Evolutionary conservation across 2,888 invertebrate species (phyloP).

Genomic region (Drosophila putrida): DNA sequence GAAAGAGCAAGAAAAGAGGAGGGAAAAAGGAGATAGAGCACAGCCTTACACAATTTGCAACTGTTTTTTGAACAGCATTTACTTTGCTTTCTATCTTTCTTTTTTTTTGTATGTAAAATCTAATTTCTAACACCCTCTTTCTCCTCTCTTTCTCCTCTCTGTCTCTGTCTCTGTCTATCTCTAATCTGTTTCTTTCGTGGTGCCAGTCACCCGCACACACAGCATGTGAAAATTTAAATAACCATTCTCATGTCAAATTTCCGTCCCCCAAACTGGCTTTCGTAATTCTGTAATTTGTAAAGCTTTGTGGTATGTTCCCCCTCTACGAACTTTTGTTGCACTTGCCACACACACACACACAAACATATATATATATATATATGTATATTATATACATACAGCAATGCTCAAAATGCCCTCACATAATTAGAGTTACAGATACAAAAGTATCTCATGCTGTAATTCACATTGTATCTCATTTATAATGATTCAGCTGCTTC

Average conservation of each 20-base stretch:
- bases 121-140: conserved; percentile 24
- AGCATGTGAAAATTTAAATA: conserved; percentile 38
- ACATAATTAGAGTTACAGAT: conserved; percentile 35
- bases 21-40: background rate
- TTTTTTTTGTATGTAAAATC: conserved; percentile 19
- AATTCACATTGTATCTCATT: conserved; percentile 19
- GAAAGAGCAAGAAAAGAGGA: background rate
- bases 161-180: background rate
- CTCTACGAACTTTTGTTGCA: conserved; percentile 8
- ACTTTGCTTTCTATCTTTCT: conserved; percentile 9
- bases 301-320: conserved; percentile 22
- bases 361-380: background rate
- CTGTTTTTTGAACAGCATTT: conserved; percentile 53
- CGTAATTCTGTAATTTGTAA: conserved; percentile 50
- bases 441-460: conserved; percentile 27
- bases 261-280: conserved; percentile 8
- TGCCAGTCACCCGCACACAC: conserved; percentile 5
- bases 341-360: conserved; percentile 7
- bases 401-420: conserved; percentile 3
- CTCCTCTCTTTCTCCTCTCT: background rate
- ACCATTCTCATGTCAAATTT: conserved; percentile 19
- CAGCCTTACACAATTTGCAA: conserved; percentile 47
- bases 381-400: background rate
- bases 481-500: conserved; percentile 27
- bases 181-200: conserved; percentile 12